Conservation (phyloP, 2,888 invertebrate genomes). For the Pachydiplax longipennis region DNA sequence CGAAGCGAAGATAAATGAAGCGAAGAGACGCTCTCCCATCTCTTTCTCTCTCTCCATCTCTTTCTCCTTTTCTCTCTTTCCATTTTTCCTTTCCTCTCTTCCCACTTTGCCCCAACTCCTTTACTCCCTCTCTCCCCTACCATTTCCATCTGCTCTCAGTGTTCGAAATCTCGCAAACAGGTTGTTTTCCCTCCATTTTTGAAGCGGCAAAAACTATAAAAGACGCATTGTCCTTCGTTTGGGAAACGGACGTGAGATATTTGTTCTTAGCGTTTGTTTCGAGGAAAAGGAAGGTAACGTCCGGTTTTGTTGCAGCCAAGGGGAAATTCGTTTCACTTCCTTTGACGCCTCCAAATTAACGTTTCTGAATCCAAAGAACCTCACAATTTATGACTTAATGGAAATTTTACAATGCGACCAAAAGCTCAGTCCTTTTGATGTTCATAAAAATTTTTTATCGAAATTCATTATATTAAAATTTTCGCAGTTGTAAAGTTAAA, state of each 20-base stretch:
- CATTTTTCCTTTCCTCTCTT: not conserved
- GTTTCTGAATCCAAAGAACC: not conserved
- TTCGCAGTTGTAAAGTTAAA: too few relatives aligned
- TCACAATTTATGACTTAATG: not conserved
- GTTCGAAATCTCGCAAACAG: slow-evolving; percentile 35
- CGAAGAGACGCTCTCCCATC: not conserved
- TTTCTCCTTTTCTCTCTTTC: not conserved
- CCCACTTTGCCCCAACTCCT: not conserved
- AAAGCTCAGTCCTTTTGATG: too few relatives aligned
- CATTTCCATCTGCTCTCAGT: not conserved
- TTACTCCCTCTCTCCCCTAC: not conserved
- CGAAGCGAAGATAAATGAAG: slow-evolving; percentile 31
- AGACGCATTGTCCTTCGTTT: not conserved
- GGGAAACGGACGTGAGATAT: slow-evolving; percentile 20
- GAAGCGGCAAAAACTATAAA: slow-evolving; percentile 21
- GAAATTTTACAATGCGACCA: too few relatives aligned
- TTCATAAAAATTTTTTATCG: too few relatives aligned
- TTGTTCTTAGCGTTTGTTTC: not conserved
- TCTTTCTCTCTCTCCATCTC: not conserved
- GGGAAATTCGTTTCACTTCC: not conserved
- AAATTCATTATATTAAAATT: too few relatives aligned
- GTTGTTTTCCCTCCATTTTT: slow-evolving; percentile 41
- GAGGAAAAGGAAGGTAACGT: not conserved
- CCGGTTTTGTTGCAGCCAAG: not conserved
- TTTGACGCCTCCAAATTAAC: not conserved